Base-by-base conservation (phyloP, 2,888 invertebrate species). In the Drosophila picticornis region DNA sequence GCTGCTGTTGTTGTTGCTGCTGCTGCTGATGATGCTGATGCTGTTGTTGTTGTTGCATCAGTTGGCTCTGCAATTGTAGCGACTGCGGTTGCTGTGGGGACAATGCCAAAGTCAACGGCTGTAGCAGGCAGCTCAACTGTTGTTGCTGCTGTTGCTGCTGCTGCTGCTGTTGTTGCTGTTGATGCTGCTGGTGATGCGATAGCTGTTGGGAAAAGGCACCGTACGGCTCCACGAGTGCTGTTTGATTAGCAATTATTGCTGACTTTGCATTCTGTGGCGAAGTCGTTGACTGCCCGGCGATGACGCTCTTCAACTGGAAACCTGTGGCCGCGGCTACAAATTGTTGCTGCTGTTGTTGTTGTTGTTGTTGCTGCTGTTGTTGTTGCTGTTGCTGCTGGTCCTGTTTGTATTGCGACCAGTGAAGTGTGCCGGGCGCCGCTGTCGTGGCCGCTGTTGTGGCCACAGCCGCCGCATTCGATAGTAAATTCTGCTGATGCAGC, bases 211-310 rank as follows among this genome's bases (percentile, higher is more conserved):
- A 55, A 68, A 76, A 82, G 74, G 84, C 82, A 79, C 77, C 75
- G 67, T 77, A 88, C 55, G 69, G 80, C 58, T 85, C 81, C 74
- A 79, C 77, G 70, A 86, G 77, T 69, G 80, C 77, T 86, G 90
- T 89, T 90, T 90, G 90, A 90, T 90, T 91, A 83, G 88, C 90
- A 86, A 90, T 91, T 83, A 90, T 91, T 83, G 90, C 90, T 81
- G 90, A 90, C 80, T 90, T 88, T 81, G 90, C 90, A 82, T 88
- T 91, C 64, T 90, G 90, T 71, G 91, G 84, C 70, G 91, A 86
- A 78, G 88, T 90, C 79, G 90, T 84, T 79, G 87, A 81, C 83
- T 87, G 89, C 31, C 81, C 89, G 62, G 89, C 83, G 62, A 87
- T 83, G 69, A 79, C 85, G 84, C 88, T 88, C 77, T 91, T 91